Conservation (phyloP, 2,113 vertebrate genomes). For the Phoxinus phoxinus region DNA sequence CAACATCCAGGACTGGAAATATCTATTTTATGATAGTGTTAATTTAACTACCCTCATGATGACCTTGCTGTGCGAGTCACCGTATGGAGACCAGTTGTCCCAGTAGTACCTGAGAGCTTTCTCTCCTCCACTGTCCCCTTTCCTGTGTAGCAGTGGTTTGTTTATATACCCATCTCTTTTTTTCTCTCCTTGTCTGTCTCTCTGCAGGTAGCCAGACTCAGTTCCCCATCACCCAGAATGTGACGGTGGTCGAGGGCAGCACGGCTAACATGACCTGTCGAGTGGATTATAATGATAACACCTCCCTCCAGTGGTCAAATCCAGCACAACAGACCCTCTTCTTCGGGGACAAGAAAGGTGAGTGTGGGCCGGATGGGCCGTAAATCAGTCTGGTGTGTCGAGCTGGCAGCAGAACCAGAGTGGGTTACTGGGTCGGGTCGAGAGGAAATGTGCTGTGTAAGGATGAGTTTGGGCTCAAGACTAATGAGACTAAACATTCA, state of each 20-base stretch:
- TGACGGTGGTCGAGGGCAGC: slow-evolving; percentile 94
- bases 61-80: neutral
- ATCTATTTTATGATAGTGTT: neutral
- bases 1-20: neutral
- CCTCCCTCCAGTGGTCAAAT: slow-evolving; percentile 99
- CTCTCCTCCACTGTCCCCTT: neutral
- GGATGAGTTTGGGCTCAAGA: slow-evolving; percentile 4
- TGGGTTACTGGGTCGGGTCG: slow-evolving; percentile 37
- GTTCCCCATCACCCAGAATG: slow-evolving; percentile 94
- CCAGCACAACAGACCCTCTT: slow-evolving; percentile 98
- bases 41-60: neutral
- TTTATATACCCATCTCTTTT: slow-evolving; percentile 17
- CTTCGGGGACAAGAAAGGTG: slow-evolving; percentile 99
- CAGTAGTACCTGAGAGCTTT: neutral
- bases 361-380: slow-evolving; percentile 62
- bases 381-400: slow-evolving; percentile 21
- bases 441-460: slow-evolving; percentile 25
- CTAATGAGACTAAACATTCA: slow-evolving; percentile 13
- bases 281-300: slow-evolving; percentile 99
- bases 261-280: slow-evolving; percentile 97
- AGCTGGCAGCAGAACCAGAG: neutral
- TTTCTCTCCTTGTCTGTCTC: slow-evolving; percentile 11
- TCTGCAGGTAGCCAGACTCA: slow-evolving; percentile 89
- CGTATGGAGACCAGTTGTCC: neutral
- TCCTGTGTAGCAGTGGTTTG: neutral